Base-by-base conservation (phyloP, 53 echinoderm and acorn worm genomes). In the Apostichopus leukothele region DNA sequence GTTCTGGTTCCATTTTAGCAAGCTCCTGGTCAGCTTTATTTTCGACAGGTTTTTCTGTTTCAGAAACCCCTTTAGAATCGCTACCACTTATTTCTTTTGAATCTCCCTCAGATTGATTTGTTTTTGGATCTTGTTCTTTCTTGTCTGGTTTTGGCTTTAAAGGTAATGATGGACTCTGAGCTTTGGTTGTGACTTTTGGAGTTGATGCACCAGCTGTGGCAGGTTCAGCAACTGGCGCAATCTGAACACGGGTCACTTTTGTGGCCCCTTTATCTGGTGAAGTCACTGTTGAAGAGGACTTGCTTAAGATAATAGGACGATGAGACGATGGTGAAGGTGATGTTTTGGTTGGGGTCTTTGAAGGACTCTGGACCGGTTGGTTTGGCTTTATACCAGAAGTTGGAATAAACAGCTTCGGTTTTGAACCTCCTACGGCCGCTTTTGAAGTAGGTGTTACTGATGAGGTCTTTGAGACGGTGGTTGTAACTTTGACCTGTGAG, bases 251-350 rank as follows among this genome's bases (percentile, higher is more conserved):
- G 26, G 96, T 94, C 21, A 94, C 92, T 79, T 96, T 96, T 22
- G 93, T 91, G 78, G 90, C 91, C 7, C 94, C 96, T 89, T 94
- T 97, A 66, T 97, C 95, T 53, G 97, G 95, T 59, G 96, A 96
- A 26, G 92, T 90, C 51, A 92, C 92, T 8, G 92, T 92, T 52
- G 94, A 93, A 25, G 92, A 90, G 20, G 94, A 93, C 52, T 89
- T 93, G 88, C 97, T 97, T 51, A 97, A 74, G 52, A 97, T 97
- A 75, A 95, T 94, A 10, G 97, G 97, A 63, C 89, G 85, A 51
- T 93, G 86, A 21, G 92, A 88, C 55, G 91, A 81, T 71, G 97
- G 92, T 1, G 95, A 91, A 4, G 86, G 67, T 10, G 77, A 88
- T 51, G 91, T 74, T 66, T 91, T 91, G 60, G 90, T 74, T 11